phyloP scores from a whole-genome alignment of 2,797 vertebrate species.

The Orientallactaga sibirica region DNA sequence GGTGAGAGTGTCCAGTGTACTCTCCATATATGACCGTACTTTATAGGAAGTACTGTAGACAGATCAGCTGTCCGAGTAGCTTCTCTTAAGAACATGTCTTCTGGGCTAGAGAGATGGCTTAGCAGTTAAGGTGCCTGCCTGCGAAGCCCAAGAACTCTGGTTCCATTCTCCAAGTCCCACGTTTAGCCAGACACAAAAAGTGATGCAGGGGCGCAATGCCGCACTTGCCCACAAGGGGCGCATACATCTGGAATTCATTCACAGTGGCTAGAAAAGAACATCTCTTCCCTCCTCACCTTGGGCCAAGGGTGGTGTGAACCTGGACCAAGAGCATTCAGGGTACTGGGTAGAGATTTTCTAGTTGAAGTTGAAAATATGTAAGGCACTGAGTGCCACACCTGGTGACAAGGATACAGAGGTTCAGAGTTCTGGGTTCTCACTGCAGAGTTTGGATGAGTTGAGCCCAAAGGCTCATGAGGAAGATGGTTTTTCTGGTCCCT shows the following conservation, averaged over 20 bases:
- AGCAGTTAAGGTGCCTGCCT: no score
- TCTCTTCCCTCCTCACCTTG: neutral
- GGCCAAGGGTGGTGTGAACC: neutral
- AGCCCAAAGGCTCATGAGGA: fast-evolving
- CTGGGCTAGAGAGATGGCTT: no score
- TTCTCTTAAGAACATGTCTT: neutral
- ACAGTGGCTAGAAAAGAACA: no score
- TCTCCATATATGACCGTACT: neutral
- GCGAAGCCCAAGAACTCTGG: no score
- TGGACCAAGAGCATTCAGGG: fast-evolving
- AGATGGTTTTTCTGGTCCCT: neutral
- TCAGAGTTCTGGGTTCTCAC: neutral
- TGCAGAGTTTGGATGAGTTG: neutral
- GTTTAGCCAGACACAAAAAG: no score
- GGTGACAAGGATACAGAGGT: neutral
- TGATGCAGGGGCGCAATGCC: no score
- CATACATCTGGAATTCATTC: no score
- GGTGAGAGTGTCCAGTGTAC: neutral
- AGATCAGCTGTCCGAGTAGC: no score
- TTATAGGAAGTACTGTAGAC: neutral
- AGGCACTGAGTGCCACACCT: neutral
- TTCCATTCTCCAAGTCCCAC: no score
- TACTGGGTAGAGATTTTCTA: neutral
- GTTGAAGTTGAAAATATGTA: neutral
- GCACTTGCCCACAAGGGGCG: no score